A percentile compares a stretch with the other conserved stretches of the same genome.
Evolutionary conservation across 2,888 invertebrate genomes (phyloP).

Genomic region (Odontothrips loti): DNA sequence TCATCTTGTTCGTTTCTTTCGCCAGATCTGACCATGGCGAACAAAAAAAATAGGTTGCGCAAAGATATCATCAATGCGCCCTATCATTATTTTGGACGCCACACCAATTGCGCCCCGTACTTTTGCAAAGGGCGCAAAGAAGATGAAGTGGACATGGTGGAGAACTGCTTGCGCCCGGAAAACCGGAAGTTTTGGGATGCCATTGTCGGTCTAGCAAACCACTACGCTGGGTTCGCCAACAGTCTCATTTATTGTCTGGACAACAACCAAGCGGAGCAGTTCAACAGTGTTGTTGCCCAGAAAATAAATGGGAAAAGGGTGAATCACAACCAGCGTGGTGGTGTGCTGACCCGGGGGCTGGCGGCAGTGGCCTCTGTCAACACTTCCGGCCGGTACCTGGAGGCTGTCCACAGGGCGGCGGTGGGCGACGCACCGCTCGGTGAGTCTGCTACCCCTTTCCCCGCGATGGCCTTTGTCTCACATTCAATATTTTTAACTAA

Average conservation of each 20-base stretch:
- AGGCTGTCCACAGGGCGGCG: too few species aligned
- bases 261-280: conserved; percentile 42
- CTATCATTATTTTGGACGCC: conserved; percentile 41
- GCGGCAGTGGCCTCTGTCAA: too few species aligned
- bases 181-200: conserved; percentile 30
- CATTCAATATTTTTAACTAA: too few species aligned
- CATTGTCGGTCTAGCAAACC: conserved; percentile 27
- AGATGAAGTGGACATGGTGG: conserved; percentile 30
- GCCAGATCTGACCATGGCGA: not conserved
- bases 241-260: conserved; percentile 39
- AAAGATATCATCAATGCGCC: conserved; percentile 35
- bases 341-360: too few species aligned
- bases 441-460: too few species aligned
- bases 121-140: conserved; percentile 34
- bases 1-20: too few species aligned
- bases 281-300: conserved; percentile 42
- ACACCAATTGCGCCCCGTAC: conserved; percentile 38
- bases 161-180: conserved; percentile 6
- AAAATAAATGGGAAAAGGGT: conserved; percentile 43
- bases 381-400: too few species aligned
- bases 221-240: conserved; percentile 31
- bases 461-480: too few species aligned
- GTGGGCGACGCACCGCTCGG: too few species aligned
- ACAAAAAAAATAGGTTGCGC: conserved; percentile 2
- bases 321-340: conserved; percentile 36